Evolutionary conservation across 2,113 vertebrate species (phyloP).

Genomic region (Myotis davidii): DNA sequence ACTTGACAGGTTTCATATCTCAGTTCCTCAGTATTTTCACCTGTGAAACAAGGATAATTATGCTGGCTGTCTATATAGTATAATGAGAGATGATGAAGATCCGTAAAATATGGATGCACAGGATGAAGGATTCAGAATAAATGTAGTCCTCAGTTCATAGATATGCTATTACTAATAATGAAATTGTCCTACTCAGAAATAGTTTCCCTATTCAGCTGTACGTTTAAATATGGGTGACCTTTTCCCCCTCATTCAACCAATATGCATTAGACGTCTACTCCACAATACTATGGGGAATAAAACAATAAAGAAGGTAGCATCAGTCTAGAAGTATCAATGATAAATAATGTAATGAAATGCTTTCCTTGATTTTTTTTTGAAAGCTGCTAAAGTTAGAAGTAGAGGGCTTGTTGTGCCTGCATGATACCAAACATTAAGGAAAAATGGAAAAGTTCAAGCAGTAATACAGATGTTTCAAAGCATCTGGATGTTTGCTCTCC

Average conservation of each 20-base stretch:
- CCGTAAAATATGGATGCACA: conserved; percentile 71
- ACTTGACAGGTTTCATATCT: conserved; percentile 73
- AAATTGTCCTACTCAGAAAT: conserved; percentile 65
- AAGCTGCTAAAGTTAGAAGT: conserved; percentile 7
- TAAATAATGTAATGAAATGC: conserved; percentile 22
- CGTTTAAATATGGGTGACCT: conserved; percentile 65
- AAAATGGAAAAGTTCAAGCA: conserved; percentile 49
- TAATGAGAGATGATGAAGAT: conserved; percentile 77
- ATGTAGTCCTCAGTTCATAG: conserved; percentile 66
- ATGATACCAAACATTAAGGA: conserved; percentile 24
- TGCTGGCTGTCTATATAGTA: conserved; percentile 62
- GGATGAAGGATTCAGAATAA: conserved; percentile 68
- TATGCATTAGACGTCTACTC: neutral
- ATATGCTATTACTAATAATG: conserved; percentile 69
- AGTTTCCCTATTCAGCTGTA: conserved; percentile 45
- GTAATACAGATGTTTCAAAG: conserved; percentile 59
- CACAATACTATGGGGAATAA: neutral
- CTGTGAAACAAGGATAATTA: conserved; percentile 79
- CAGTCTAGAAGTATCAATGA: conserved; percentile 3
- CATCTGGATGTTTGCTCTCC: conserved; percentile 70
- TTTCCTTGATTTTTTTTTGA: conserved; percentile 41
- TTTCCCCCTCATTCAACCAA: neutral
- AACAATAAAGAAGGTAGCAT: conserved; percentile 27
- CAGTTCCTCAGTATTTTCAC: conserved; percentile 69
- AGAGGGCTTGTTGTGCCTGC: conserved; percentile 26